Percentiles rank a stretch among this genome's conserved stretches.
Conservation (phyloP, 2,113 vertebrate genomes). For the Cephalopterus ornatus region DNA sequence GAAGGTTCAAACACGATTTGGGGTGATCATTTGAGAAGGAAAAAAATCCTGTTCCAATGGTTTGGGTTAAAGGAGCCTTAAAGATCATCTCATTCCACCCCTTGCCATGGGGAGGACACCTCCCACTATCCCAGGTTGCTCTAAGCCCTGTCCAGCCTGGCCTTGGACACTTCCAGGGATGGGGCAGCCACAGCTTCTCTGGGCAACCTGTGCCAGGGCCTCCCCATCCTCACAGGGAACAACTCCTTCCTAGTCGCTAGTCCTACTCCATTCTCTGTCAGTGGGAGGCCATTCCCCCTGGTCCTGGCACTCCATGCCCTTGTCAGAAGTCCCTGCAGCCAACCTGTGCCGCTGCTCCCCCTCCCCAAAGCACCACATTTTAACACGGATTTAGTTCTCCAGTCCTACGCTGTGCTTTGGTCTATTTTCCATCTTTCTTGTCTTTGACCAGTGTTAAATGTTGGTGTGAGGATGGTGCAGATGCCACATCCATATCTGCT, state of each 20-base stretch:
- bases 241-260: neutral
- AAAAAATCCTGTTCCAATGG: neutral
- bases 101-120: neutral
- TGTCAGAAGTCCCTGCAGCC: neutral
- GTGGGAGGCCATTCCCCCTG: neutral
- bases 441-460: accelerated
- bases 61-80: neutral
- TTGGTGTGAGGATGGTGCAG: neutral
- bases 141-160: neutral
- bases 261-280: no score
- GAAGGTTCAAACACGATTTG: neutral
- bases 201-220: neutral
- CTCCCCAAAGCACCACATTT: neutral
- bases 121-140: neutral
- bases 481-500: accelerated
- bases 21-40: neutral
- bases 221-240: neutral
- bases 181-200: neutral
- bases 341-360: neutral
- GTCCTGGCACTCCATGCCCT: neutral
- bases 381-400: neutral
- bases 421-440: neutral
- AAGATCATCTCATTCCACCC: neutral
- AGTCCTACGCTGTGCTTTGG: accelerated
- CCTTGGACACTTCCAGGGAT: neutral